phyloP scores from a whole-genome alignment of 2,888 invertebrate genomes.

The Acleris cristana region DNA sequence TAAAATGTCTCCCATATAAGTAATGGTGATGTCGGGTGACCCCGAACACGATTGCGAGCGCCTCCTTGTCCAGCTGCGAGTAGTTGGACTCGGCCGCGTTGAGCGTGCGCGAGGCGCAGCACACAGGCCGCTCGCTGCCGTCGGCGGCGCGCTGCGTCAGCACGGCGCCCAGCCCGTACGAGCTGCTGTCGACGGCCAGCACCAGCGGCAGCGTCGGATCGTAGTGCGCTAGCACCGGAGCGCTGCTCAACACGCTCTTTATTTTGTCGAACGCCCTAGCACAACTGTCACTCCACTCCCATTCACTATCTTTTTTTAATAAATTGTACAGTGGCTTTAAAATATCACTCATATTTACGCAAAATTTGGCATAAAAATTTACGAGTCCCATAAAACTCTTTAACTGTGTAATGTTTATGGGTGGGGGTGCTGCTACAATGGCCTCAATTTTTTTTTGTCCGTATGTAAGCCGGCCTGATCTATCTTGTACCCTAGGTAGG shows the following conservation, averaged over 20 bases:
- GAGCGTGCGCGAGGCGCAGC: constrained; percentile 4
- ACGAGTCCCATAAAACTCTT: neutral
- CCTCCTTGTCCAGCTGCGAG: no score
- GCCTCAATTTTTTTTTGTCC: neutral
- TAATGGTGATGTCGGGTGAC: no score
- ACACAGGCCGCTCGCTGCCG: constrained; percentile 31
- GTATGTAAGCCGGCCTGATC: no score
- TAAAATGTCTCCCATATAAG: no score
- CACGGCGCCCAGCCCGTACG: constrained; percentile 44
- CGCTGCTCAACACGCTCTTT: neutral
- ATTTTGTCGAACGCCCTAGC: neutral
- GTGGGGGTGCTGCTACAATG: neutral
- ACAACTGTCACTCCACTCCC: neutral
- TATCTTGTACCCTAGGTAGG: no score
- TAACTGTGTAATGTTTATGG: neutral
- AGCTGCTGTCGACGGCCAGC: constrained; percentile 43
- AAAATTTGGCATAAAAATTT: neutral
- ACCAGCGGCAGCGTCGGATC: constrained; percentile 29
- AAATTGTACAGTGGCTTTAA: neutral
- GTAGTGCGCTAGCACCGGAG: no score
- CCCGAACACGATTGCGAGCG: no score
- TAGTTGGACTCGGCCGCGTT: no score
- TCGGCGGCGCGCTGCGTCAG: constrained; percentile 38
- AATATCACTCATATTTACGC: neutral
- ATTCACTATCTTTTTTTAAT: neutral